Evolutionary conservation across 2,888 invertebrate species (phyloP).

Genomic region (Auanema sp.): DNA sequence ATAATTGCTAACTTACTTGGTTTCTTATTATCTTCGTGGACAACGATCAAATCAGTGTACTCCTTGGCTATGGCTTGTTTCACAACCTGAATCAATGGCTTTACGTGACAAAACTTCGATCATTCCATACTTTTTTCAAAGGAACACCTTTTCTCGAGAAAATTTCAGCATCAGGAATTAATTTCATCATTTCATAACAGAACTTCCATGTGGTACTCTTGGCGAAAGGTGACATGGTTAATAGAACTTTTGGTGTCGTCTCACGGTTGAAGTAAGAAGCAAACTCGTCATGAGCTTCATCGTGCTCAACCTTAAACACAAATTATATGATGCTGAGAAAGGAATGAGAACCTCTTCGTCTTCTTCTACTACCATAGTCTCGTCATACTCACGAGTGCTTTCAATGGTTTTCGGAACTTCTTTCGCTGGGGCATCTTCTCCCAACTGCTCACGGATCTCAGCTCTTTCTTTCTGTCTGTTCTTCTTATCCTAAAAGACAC

Average conservation of each 20-base stretch:
- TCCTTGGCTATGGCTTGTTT: conserved; percentile 78
- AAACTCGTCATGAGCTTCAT: conserved; percentile 81
- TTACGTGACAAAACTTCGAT: neutral
- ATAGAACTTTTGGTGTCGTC: conserved; percentile 90
- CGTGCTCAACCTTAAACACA: conserved; percentile 62
- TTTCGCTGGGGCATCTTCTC: conserved; percentile 69
- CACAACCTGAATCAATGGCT: conserved; percentile 66
- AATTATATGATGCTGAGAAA: neutral
- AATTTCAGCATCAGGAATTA: conserved; percentile 88
- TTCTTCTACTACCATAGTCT: conserved; percentile 79
- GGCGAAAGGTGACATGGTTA: conserved; percentile 91
- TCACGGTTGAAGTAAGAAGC: conserved; percentile 81
- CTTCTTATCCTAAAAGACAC: conserved; percentile 49
- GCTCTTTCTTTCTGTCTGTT: conserved; percentile 52
- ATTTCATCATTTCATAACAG: conserved; percentile 83
- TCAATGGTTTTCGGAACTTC: conserved; percentile 88
- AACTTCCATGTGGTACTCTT: conserved; percentile 75
- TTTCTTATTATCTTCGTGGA: conserved; percentile 89
- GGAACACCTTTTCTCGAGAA: conserved; percentile 84
- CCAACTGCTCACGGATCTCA: conserved; percentile 52
- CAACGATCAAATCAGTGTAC: conserved; percentile 84
- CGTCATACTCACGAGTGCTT: conserved; percentile 85
- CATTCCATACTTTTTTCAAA: conserved; percentile 80
- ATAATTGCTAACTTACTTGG: conserved; percentile 76
- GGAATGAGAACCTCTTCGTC: conserved; percentile 70